phyloP scores from a whole-genome alignment of 2,113 vertebrate species.

The Strix uralensis region DNA sequence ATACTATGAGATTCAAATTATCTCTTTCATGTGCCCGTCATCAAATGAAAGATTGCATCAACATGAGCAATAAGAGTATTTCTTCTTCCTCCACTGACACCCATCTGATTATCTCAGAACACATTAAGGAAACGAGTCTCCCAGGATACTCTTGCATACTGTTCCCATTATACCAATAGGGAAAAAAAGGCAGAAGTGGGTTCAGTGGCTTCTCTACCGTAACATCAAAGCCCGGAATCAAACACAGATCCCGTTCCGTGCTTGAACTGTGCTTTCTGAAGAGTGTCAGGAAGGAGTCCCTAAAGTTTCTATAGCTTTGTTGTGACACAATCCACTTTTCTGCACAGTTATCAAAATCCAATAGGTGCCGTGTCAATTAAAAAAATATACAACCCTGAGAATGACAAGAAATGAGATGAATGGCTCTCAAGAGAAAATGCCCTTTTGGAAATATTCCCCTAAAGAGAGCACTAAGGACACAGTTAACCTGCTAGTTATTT shows the following conservation, averaged over 20 bases:
- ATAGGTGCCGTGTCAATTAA: constrained; percentile 30
- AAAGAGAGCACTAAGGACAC: background rate
- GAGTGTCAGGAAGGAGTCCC: background rate
- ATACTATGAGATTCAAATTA: background rate
- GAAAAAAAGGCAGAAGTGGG: background rate
- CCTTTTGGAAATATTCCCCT: background rate
- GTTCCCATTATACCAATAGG: constrained; percentile 27
- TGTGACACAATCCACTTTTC: background rate
- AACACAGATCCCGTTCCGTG: background rate
- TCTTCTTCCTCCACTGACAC: constrained; percentile 40
- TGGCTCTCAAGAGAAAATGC: background rate
- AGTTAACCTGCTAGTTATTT: background rate
- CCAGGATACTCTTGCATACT: constrained; percentile 14
- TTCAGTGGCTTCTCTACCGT: background rate
- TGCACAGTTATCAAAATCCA: background rate
- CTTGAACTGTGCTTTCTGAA: background rate
- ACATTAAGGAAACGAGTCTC: constrained; percentile 11
- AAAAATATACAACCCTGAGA: background rate
- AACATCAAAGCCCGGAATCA: constrained; percentile 56
- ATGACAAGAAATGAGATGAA: background rate
- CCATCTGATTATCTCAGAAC: constrained; percentile 12
- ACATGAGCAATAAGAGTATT: constrained; percentile 1
- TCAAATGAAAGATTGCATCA: constrained; percentile 27
- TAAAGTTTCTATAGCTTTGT: background rate
- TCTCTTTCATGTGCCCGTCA: constrained; percentile 57